Conservation (phyloP, 2,888 invertebrate genomes). For the Pyrrhia umbra region DNA sequence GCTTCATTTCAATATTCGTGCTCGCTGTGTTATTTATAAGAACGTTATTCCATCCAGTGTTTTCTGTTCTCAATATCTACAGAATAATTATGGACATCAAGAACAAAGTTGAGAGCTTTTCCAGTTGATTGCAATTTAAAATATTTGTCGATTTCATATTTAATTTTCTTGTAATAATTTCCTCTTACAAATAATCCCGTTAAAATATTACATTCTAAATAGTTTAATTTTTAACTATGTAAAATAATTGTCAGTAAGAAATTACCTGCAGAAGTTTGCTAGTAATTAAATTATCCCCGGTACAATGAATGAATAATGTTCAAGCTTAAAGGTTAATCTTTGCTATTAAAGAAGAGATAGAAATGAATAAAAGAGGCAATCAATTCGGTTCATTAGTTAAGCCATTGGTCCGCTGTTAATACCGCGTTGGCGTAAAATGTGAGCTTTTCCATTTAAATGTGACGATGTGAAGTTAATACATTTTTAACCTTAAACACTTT, state of each 20-base stretch:
- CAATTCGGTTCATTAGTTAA: slow-evolving; percentile 65
- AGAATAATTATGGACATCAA: background rate
- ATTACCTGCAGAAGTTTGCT: slow-evolving; percentile 56
- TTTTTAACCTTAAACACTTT: slow-evolving; percentile 33
- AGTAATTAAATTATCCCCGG: slow-evolving; percentile 62
- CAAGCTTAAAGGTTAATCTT: slow-evolving; percentile 61
- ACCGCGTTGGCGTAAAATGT: slow-evolving; percentile 36
- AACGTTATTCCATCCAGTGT: background rate
- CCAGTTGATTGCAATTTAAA: background rate
- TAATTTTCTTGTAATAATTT: background rate
- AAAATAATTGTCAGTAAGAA: background rate
- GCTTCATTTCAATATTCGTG: slow-evolving; percentile 32
- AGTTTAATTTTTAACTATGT: background rate
- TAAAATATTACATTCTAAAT: background rate
- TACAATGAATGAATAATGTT: slow-evolving; percentile 64
- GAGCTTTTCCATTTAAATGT: slow-evolving; percentile 46
- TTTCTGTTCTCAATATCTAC: background rate
- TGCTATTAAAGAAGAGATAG: slow-evolving; percentile 64
- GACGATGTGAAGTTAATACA: slow-evolving; percentile 43
- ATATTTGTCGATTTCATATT: background rate
- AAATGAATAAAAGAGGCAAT: slow-evolving; percentile 69
- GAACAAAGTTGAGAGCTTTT: slow-evolving; percentile 4
- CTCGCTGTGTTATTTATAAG: slow-evolving; percentile 2
- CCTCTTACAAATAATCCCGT: background rate
- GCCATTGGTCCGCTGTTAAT: slow-evolving; percentile 22